phyloP scores from a whole-genome alignment of 2,113 vertebrate species.

The Erpornis zantholeuca region DNA sequence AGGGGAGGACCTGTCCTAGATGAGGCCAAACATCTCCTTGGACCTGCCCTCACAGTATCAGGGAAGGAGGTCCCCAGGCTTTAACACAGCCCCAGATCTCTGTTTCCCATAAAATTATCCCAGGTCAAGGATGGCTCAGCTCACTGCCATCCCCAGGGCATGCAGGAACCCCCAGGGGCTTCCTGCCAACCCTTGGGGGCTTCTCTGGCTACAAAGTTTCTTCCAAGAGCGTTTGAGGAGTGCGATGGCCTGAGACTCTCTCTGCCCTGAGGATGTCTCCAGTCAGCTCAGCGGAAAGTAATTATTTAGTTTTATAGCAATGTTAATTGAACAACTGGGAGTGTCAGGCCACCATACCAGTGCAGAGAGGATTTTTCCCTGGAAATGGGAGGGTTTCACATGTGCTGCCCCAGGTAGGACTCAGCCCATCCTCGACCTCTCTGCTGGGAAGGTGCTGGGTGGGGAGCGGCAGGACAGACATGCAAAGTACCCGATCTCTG shows the following conservation, averaged over 20 bases:
- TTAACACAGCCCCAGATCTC: neutral
- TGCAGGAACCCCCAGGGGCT: neutral
- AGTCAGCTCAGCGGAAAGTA: neutral
- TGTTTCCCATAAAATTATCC: neutral
- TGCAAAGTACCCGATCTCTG: rapidly evolving
- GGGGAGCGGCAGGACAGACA: rapidly evolving
- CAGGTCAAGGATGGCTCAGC: neutral
- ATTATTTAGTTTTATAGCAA: neutral
- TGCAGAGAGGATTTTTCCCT: neutral
- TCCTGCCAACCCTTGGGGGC: neutral
- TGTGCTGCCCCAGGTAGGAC: neutral
- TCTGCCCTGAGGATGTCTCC: neutral
- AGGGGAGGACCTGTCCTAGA: neutral
- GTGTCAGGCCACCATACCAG: neutral
- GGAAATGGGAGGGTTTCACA: neutral
- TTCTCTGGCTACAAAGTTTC: neutral
- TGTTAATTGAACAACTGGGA: neutral
- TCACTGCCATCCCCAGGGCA: neutral
- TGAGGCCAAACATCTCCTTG: neutral
- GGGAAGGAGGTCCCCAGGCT: neutral
- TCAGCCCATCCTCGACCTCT: neutral
- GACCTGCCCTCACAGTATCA: rapidly evolving
- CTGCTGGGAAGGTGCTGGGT: neutral
- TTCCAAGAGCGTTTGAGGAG: neutral
- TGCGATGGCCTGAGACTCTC: rapidly evolving